Evolutionary conservation across 2,888 invertebrate species (phyloP), one percentile per base, ranked within the genome.

Genomic region (Volucella inflata): DNA sequence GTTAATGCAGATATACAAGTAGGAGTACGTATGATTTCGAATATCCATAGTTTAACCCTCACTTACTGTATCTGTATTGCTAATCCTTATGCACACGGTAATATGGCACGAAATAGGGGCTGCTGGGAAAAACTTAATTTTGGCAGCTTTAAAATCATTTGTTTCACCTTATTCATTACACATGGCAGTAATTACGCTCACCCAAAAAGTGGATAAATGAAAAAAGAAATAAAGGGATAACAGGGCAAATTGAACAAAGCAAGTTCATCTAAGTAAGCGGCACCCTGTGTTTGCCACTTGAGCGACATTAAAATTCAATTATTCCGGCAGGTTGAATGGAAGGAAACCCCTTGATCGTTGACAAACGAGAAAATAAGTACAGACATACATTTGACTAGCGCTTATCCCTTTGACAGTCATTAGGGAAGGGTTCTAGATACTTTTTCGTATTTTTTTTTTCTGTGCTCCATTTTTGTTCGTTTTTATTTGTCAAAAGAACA

Each of bases 331-430:
- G 68, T 57, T 70, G 46, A 70, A 57, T 70, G 36, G 36, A 46
- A 70, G 30, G 30, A 3, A 30, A 4, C 68, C 57, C 48, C 55
- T 68, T 55, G 8, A 55, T 55, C 55, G 46, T 55, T 70, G 46
- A 70, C 57, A 70, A 70, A 70, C 46, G 57, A 55, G 68, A 57
- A 70, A 57, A 55, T 70, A 55, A 70, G 38, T 48, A 57, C 55
- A 30, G 30, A 30, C 30, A 55, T 60, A 30, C 44, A 53, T 44
- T 68, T 55, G 55, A 70, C 36, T 70, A 30, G 30, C 46, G 46
- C 44, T 46, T 46, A 70, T 17, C 68, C 68, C 46, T 70, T 57
- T 46, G 21, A 16, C 38, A 46, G 36, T 57, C 38, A 17, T 46
- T 46, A 57, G 57, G 30, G 38, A 70, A 44, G 46, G 60, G 55